Base-by-base conservation (phyloP, 2,888 invertebrate species). In the Mellilla xanthometata region DNA sequence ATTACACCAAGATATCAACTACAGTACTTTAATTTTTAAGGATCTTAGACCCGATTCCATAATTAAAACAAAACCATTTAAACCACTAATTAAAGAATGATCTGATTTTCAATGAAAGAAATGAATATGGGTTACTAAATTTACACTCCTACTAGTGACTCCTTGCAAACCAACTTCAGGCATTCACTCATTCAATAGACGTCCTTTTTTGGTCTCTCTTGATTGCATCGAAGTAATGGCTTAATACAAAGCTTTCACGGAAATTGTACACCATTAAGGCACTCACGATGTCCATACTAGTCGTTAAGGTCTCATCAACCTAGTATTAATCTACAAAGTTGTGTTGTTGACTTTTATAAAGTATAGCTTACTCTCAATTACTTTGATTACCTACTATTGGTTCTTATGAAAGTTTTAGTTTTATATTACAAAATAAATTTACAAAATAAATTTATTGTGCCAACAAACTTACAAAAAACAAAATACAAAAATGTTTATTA, bases 231-330 rank as follows among this genome's bases (percentile, higher is more conserved):
- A 27, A 29, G 66, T 82, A 81, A 83, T 82, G 81, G 75, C 83
- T 85, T 80, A 81, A 86, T 85, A 80, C 72, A 79, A 77, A 71
- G 74, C 76, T 81, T 81, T 79, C 70, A 75, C 60, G 72, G 73
- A 79, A 79, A 81, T 79, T 81, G 69, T 72, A 56, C 58, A 60
- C 71, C 66, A 78, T 80, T 78, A 79, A 64, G 57, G 68, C 42
- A 56, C 68, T 54, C 62, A 62, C 63, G 62, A 62, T 74, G 72
- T 74, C 70, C 74, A 59, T 68, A 63, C 65, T 65, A 62, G 60
- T 73, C 72, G 77, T 81, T 78, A 81, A 54, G 66, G 68, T 66
- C 65, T 75, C 73, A 72, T 77, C 76, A 69, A 67, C 57, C 71
- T 60, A 66, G 69, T 67, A 72, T 72, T 68, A 68, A 76, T 71